A percentile compares a stretch with the other conserved stretches of the same genome.
Conservation (phyloP, 2,888 invertebrate species). For the Stenoptilia bipunctidactyla region DNA sequence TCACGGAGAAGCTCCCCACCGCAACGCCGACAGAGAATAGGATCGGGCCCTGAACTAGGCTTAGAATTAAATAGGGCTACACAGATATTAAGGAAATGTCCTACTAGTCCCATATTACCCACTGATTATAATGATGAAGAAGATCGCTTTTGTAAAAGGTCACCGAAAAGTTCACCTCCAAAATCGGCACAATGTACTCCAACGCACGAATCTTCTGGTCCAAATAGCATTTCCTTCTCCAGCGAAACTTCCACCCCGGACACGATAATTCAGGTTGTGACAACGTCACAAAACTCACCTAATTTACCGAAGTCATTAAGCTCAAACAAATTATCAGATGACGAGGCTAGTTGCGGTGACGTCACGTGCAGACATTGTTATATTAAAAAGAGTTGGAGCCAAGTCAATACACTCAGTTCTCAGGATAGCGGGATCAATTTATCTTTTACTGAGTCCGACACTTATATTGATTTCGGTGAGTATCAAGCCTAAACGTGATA, state of each 20-base stretch:
- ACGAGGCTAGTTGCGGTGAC: slow-evolving; percentile 62
- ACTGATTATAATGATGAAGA: slow-evolving; percentile 41
- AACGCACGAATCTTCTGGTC: slow-evolving; percentile 53
- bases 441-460: slow-evolving; percentile 78
- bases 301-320: slow-evolving; percentile 65
- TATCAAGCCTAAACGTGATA: slow-evolving; percentile 4
- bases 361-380: slow-evolving; percentile 55
- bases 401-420: slow-evolving; percentile 79
- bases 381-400: slow-evolving; percentile 73
- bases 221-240: slow-evolving; percentile 60
- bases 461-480: slow-evolving; percentile 62
- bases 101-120: slow-evolving; percentile 57
- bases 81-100: slow-evolving; percentile 47
- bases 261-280: slow-evolving; percentile 62
- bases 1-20: slow-evolving; percentile 60
- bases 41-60: slow-evolving; percentile 57
- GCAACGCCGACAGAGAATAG: slow-evolving; percentile 49
- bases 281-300: slow-evolving; percentile 45
- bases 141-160: slow-evolving; percentile 36
- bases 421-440: slow-evolving; percentile 85
- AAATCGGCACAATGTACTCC: slow-evolving; percentile 56
- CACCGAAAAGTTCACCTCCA: slow-evolving; percentile 44
- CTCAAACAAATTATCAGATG: slow-evolving; percentile 70
- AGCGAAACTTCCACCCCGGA: slow-evolving; percentile 67
- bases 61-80: slow-evolving; percentile 41